A percentile compares a stretch with the other conserved stretches of the same genome.
phyloP scores from a whole-genome alignment of 2,113 vertebrate genomes.

The Spermophilus dauricus region DNA sequence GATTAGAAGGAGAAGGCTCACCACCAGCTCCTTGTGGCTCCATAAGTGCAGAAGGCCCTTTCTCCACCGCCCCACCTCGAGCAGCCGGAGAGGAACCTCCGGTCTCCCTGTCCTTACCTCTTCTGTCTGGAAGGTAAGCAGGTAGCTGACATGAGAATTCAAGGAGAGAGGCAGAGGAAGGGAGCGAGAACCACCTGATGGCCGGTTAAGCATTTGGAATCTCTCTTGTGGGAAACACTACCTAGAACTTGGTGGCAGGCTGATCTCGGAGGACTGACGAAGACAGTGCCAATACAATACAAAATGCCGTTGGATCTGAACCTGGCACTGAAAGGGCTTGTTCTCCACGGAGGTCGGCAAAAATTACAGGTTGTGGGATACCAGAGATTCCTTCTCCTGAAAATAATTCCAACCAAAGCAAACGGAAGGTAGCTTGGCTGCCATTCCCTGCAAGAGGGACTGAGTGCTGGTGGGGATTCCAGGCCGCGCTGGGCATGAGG shows the following conservation, averaged over 20 bases:
- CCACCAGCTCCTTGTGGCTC: not conserved
- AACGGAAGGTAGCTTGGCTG: not conserved
- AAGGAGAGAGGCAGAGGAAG: not conserved
- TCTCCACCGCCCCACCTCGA: not conserved
- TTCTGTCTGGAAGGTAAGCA: not conserved
- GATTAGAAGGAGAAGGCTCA: not conserved
- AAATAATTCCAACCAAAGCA: slow-evolving; percentile 9
- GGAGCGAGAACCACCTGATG: not conserved
- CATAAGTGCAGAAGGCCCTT: not conserved
- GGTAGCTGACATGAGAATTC: not conserved
- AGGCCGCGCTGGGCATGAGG: not conserved
- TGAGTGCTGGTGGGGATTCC: not conserved
- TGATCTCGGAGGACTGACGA: not conserved
- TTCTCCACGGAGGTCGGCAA: not conserved
- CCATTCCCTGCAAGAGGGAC: not conserved
- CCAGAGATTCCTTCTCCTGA: not conserved
- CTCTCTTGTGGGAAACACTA: not conserved
- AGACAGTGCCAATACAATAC: not conserved
- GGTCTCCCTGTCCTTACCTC: not conserved
- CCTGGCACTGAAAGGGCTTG: not conserved
- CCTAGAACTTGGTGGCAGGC: not conserved
- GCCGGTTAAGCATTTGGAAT: not conserved
- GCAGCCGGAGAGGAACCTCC: not conserved
- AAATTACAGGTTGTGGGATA: not conserved
- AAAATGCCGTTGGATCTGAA: not conserved